Percentiles rank a stretch among this genome's conserved stretches.
Conservation (phyloP, 2,113 vertebrate genomes). For the Indicator indicator region DNA sequence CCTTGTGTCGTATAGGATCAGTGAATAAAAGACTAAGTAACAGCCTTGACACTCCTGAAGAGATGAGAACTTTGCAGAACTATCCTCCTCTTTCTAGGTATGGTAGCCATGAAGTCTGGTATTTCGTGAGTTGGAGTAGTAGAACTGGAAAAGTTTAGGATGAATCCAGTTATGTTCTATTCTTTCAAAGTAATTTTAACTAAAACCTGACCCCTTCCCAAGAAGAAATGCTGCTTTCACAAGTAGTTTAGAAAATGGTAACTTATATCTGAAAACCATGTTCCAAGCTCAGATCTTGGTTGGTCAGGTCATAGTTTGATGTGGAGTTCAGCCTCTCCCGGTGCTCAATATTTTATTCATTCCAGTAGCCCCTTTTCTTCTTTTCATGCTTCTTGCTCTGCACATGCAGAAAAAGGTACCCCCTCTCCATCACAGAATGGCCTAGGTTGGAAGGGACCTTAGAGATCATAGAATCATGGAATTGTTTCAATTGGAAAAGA, state of each 20-base stretch:
- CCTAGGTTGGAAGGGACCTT: too few relatives aligned
- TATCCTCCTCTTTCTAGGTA: not conserved
- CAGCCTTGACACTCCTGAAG: not conserved
- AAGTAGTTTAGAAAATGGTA: not conserved
- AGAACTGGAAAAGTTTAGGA: not conserved
- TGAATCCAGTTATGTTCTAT: not conserved
- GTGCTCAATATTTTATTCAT: not conserved
- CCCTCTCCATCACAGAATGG: not conserved
- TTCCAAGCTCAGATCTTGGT: not conserved
- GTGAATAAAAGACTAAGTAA: not conserved
- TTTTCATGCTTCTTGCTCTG: not conserved
- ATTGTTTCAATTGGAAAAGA: too few relatives aligned
- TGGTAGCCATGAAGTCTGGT: not conserved
- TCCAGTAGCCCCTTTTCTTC: not conserved
- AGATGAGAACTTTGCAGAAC: not conserved
- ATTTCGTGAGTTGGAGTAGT: not conserved
- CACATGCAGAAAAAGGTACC: not conserved
- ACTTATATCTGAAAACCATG: rapidly evolving
- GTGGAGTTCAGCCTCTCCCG: not conserved
- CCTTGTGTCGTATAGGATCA: not conserved
- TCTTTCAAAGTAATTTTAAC: not conserved
- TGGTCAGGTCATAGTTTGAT: not conserved
- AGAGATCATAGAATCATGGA: too few relatives aligned
- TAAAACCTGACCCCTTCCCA: not conserved
- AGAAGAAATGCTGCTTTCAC: not conserved